Evolutionary conservation across 1,140 invertebrate genomes (phyloP).

Genomic region (Agraylea sexmaculata): DNA sequence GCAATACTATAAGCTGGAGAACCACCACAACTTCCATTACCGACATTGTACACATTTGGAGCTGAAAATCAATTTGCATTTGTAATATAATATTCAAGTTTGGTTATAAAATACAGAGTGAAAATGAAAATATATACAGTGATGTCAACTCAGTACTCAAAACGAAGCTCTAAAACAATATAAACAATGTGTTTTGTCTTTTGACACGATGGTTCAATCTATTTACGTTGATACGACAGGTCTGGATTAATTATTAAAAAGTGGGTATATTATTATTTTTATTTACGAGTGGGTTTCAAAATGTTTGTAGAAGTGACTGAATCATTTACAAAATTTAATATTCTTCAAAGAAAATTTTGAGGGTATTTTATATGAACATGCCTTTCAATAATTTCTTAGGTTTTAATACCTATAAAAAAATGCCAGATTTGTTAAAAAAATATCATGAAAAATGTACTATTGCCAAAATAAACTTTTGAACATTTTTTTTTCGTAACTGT

Average conservation of each 20-base stretch:
- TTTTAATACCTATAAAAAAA: no score
- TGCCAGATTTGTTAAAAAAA: no score
- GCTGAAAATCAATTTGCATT: conserved; percentile 39
- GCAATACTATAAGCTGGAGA: conserved; percentile 39
- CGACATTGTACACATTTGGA: conserved; percentile 78
- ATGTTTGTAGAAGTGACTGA: not conserved
- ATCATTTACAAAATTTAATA: not conserved
- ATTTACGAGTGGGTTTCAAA: not conserved
- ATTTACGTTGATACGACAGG: not conserved
- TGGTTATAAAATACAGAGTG: not conserved
- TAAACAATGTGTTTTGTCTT: not conserved
- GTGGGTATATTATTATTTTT: not conserved
- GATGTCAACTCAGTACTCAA: not conserved
- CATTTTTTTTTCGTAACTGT: no score
- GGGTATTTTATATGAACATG: no score
- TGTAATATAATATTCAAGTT: conserved; percentile 3
- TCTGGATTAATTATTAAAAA: not conserved
- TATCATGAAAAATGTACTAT: no score
- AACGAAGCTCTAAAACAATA: conserved; percentile 2
- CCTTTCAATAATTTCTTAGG: no score
- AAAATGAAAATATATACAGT: not conserved
- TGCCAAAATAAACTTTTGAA: no score
- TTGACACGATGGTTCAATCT: not conserved
- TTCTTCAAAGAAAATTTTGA: not conserved
- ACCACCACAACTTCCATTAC: conserved; percentile 23